Conservation (phyloP, 1,140 invertebrate species). For the Saccostrea echinata region DNA sequence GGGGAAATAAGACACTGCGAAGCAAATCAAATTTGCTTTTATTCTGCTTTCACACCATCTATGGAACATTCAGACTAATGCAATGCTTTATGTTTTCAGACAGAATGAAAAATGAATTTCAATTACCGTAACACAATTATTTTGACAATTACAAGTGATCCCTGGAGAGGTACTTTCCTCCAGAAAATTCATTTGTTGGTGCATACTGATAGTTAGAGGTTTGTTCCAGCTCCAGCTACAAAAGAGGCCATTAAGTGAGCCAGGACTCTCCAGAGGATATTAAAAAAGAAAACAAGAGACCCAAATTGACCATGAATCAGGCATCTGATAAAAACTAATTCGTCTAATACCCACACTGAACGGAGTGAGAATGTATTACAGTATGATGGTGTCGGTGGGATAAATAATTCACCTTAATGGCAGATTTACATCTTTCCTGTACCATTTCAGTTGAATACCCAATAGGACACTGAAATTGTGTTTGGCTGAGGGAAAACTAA, state of each 20-base stretch:
- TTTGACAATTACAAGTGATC: constrained; percentile 39
- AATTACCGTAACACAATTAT: constrained; percentile 37
- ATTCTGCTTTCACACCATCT: constrained; percentile 31
- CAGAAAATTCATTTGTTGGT: constrained; percentile 29
- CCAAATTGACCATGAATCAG: constrained; percentile 31
- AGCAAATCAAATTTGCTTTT: constrained; percentile 31
- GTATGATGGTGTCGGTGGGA: constrained; percentile 8
- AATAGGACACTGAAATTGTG: neutral
- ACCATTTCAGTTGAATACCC: neutral
- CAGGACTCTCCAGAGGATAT: neutral
- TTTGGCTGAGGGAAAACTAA: neutral
- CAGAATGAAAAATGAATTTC: constrained; percentile 37
- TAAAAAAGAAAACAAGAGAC: constrained; percentile 39
- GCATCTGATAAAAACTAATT: constrained; percentile 36
- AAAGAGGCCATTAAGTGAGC: neutral
- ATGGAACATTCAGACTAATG: constrained; percentile 31
- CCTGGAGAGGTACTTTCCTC: neutral
- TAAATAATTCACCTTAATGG: constrained; percentile 30
- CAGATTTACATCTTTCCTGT: constrained; percentile 7
- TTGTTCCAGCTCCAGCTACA: neutral
- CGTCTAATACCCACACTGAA: constrained; percentile 24
- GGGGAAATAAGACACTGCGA: constrained; percentile 25
- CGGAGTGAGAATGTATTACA: constrained; percentile 17
- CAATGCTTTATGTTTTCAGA: constrained; percentile 34
- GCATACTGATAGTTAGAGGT: constrained; percentile 16